phyloP scores from a whole-genome alignment of 2,113 vertebrate genomes.

The Coptodon rendalli region DNA sequence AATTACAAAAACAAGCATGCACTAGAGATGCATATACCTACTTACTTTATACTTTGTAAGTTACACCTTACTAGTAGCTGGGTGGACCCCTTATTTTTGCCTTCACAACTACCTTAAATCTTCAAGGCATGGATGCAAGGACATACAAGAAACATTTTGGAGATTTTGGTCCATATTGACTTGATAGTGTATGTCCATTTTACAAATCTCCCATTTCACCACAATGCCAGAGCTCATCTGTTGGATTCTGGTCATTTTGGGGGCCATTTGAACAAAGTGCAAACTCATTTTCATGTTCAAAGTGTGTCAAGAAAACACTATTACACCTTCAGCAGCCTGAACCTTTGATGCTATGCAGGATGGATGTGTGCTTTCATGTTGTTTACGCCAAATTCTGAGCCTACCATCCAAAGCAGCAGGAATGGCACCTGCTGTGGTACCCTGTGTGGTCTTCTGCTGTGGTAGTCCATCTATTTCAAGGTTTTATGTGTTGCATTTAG shows the following conservation, averaged over 20 bases:
- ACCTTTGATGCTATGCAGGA: neutral
- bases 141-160: neutral
- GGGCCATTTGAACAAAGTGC: neutral
- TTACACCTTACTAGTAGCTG: neutral
- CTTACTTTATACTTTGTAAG: neutral
- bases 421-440: neutral
- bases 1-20: neutral
- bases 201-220: neutral
- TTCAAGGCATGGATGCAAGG: neutral
- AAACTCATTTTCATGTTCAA: neutral
- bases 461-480: neutral
- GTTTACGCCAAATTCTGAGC: neutral
- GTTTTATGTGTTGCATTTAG: neutral
- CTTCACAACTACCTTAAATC: neutral
- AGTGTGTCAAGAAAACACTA: neutral
- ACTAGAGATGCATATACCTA: neutral
- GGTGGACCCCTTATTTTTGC: neutral
- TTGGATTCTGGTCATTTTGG: neutral
- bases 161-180: neutral
- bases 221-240: neutral
- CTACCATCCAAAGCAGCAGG: neutral
- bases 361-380: neutral
- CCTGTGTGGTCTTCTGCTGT: neutral
- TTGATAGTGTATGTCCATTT: rapidly evolving
- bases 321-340: neutral